A percentile compares a stretch with the other conserved stretches of the same genome.
These are phyloP conservation scores for Aphodius granarius DNA, from an alignment of 2,888 invertebrate species.

Conservation along the genomic window DNA sequence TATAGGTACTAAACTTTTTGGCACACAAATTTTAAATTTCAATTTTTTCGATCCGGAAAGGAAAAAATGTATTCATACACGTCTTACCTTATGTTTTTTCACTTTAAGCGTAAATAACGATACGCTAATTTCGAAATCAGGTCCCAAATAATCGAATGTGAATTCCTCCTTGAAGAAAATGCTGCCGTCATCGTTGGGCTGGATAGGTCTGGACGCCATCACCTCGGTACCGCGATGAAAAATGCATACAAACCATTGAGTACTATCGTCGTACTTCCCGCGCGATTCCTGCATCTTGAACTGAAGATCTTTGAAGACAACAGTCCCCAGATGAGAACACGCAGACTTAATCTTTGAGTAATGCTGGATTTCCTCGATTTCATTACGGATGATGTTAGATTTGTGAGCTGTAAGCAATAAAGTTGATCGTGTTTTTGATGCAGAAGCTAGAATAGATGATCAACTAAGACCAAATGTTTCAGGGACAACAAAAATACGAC, in stretches of 20 bases:
- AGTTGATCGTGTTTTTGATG: no score
- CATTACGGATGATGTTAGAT: slow-evolving; percentile 1
- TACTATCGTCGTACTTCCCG: slow-evolving; percentile 28
- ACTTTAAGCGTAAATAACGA: slow-evolving; percentile 55
- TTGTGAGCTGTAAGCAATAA: slow-evolving; percentile 1
- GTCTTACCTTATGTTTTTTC: slow-evolving; percentile 43
- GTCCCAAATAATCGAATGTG: slow-evolving; percentile 43
- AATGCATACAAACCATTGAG: slow-evolving; percentile 47
- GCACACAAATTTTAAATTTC: not conserved
- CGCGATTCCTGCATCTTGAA: not conserved
- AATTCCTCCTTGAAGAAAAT: slow-evolving; percentile 42
- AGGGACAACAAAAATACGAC: not conserved
- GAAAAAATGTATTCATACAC: not conserved
- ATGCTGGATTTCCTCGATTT: not conserved
- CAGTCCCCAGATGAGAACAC: not conserved
- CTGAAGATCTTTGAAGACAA: not conserved
- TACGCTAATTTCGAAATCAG: slow-evolving; percentile 52
- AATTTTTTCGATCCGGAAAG: not conserved
- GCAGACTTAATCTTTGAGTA: slow-evolving; percentile 1
- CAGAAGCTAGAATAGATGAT: no score
- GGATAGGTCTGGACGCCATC: slow-evolving; percentile 41
- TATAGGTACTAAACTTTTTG: not conserved
- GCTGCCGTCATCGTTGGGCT: slow-evolving; percentile 35
- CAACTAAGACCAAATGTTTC: not conserved
- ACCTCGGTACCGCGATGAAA: slow-evolving; percentile 42